Conservation (phyloP, 2,113 vertebrate genomes). For the Parotia lawesii region DNA sequence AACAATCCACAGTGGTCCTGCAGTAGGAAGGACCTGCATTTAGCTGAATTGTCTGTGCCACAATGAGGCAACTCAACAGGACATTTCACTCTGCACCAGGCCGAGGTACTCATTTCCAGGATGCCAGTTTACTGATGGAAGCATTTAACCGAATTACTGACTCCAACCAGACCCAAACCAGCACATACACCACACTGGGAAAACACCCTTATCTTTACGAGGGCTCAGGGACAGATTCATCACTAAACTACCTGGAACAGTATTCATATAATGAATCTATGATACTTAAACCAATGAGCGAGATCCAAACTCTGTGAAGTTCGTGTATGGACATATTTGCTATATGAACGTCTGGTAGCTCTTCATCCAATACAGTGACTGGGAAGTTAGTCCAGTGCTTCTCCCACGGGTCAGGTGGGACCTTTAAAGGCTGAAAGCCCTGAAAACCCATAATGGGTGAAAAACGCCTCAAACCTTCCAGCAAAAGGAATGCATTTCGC, state of each 20-base stretch:
- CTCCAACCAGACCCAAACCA: neutral
- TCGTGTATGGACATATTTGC: rapidly evolving
- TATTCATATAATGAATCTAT: neutral
- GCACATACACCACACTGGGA: neutral
- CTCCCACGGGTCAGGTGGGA: neutral
- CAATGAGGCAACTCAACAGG: neutral
- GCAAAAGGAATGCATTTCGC: rapidly evolving
- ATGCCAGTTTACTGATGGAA: neutral
- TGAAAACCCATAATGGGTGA: neutral
- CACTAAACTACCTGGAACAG: rapidly evolving
- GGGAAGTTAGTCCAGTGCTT: neutral
- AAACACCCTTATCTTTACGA: neutral
- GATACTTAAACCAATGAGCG: neutral
- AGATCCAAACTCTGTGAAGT: rapidly evolving
- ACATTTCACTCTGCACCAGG: neutral
- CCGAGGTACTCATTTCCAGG: neutral
- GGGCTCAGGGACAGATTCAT: neutral
- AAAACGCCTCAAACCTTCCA: neutral
- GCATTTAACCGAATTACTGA: neutral
- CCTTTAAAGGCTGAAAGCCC: neutral
- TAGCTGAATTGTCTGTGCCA: neutral
- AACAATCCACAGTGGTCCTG: neutral
- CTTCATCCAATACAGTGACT: neutral
- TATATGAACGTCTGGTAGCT: neutral
- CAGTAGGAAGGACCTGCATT: neutral